Evolutionary conservation across 2,888 invertebrate genomes (phyloP).

Genomic region (Poecilobothrus nobilitatus): DNA sequence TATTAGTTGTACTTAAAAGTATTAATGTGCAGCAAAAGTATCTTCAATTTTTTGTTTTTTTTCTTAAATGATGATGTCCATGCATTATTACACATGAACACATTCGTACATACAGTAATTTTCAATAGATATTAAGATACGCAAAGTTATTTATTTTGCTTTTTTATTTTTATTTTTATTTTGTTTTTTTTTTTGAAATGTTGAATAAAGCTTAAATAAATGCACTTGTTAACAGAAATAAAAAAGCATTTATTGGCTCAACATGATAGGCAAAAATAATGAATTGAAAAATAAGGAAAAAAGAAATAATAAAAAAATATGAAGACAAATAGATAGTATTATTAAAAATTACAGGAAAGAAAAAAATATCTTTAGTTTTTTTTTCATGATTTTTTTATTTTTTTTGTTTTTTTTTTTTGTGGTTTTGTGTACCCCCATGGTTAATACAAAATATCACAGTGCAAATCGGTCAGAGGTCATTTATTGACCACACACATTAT

Average conservation of each 20-base stretch:
- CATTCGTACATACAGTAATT: no score
- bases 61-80: background rate
- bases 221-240: slow-evolving; percentile 6
- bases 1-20: no score
- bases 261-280: slow-evolving; percentile 6
- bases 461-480: slow-evolving; percentile 6
- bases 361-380: no score
- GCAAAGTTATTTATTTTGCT: background rate
- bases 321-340: slow-evolving; percentile 1
- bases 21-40: background rate
- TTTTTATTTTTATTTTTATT: background rate
- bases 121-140: background rate
- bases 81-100: background rate
- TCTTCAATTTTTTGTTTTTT: background rate
- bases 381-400: no score
- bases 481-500: background rate
- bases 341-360: background rate
- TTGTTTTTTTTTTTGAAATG: background rate
- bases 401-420: no score
- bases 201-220: background rate
- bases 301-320: background rate
- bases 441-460: background rate
- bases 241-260: slow-evolving; percentile 6
- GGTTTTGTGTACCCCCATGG: background rate
- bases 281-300: background rate